phyloP scores from a whole-genome alignment of 2,888 invertebrate genomes.

The Lasioglossum vierecki region DNA sequence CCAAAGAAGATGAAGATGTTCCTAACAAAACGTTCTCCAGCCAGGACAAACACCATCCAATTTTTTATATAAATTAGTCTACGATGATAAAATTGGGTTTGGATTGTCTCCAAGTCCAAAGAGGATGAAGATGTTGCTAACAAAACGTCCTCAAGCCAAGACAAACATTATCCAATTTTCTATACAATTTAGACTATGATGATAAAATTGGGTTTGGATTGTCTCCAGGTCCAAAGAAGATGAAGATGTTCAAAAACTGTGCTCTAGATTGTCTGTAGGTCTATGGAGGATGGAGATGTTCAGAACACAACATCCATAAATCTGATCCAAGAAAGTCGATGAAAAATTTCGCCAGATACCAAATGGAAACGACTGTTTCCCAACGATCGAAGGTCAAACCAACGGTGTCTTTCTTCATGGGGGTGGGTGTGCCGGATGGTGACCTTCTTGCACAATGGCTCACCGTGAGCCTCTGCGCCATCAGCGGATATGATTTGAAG shows the following conservation, averaged over 20 bases:
- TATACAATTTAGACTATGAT: neutral
- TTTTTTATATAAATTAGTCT: neutral
- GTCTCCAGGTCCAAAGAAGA: neutral
- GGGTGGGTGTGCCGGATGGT: constrained; percentile 79
- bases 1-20: neutral
- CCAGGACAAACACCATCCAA: neutral
- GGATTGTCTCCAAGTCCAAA: no score
- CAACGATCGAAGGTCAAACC: constrained; percentile 59
- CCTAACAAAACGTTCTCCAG: neutral
- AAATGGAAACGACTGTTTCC: constrained; percentile 41
- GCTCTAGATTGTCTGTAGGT: neutral
- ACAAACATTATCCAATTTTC: neutral
- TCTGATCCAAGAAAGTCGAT: neutral
- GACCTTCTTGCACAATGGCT: constrained; percentile 82
- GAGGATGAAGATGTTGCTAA: neutral
- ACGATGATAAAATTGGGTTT: neutral
- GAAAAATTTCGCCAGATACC: constrained; percentile 11
- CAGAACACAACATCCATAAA: neutral
- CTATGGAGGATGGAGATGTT: neutral
- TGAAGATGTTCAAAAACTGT: no score
- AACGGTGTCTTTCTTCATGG: constrained; percentile 46
- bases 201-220: neutral
- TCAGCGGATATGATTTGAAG: constrained; percentile 82
- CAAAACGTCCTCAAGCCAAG: neutral
- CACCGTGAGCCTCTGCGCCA: constrained; percentile 73